Evolutionary conservation across 2,797 vertebrate genomes (phyloP).

Genomic region (Trichosurus vulpecula): DNA sequence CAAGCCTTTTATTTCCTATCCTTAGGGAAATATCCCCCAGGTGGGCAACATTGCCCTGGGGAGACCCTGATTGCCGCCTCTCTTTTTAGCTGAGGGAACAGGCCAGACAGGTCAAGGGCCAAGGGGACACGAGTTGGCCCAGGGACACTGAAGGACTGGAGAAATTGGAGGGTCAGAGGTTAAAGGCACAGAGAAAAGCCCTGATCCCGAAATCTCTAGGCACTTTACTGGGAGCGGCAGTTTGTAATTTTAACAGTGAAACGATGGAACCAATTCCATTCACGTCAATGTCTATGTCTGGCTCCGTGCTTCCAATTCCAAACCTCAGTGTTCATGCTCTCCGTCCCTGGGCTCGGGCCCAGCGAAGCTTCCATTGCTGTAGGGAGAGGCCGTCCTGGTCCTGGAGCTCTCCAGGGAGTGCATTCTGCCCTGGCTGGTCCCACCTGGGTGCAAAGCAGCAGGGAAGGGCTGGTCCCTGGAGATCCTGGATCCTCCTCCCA

Average conservation of each 20-base stretch:
- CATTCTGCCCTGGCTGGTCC: conserved; percentile 74
- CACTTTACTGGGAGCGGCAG: background rate
- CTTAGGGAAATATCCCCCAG: background rate
- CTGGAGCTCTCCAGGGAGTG: conserved; percentile 60
- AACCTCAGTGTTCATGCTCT: background rate
- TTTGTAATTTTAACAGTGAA: background rate
- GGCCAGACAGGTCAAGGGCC: background rate
- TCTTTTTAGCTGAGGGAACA: background rate
- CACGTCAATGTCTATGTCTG: background rate
- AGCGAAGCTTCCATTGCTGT: conserved; percentile 70
- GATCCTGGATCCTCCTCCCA: background rate
- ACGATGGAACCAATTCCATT: background rate
- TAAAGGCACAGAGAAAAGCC: background rate
- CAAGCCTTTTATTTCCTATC: background rate
- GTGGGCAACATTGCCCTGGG: background rate
- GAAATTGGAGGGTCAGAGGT: background rate
- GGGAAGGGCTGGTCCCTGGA: background rate
- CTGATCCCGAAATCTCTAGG: background rate
- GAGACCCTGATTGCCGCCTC: background rate
- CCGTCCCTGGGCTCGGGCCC: conserved; percentile 59
- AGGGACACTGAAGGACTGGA: background rate
- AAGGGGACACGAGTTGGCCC: background rate
- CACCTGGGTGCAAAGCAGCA: conserved; percentile 64
- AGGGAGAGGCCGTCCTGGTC: conserved; percentile 64
- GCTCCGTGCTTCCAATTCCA: background rate